phyloP scores from a whole-genome alignment of 2,797 vertebrate genomes.

The Scarus forsteni region DNA sequence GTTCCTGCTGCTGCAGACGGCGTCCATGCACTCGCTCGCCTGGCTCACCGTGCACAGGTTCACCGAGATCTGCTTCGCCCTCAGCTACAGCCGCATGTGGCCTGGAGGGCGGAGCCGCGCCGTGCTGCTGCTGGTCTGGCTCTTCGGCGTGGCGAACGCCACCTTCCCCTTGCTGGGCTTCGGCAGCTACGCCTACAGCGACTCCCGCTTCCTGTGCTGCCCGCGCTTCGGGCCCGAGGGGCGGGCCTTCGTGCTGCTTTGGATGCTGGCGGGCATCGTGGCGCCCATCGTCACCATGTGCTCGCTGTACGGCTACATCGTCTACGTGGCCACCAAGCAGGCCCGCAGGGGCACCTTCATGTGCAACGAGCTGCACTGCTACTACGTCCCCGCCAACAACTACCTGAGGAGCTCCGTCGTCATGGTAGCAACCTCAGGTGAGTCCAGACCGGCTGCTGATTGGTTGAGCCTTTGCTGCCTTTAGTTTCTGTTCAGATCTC shows the following conservation, averaged over 20 bases:
- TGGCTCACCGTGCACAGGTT: slow-evolving; percentile 82
- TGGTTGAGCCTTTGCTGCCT: too few relatives aligned
- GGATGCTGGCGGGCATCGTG: slow-evolving; percentile 66
- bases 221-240: slow-evolving; percentile 64
- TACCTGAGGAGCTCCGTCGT: slow-evolving; percentile 84
- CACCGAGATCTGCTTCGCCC: slow-evolving; percentile 81
- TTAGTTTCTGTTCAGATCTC: too few relatives aligned
- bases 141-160: slow-evolving; percentile 71
- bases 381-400: slow-evolving; percentile 82
- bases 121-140: slow-evolving; percentile 75
- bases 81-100: slow-evolving; percentile 78
- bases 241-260: slow-evolving; percentile 66
- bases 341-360: slow-evolving; percentile 82
- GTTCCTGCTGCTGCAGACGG: slow-evolving; percentile 80
- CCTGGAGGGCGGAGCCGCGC: slow-evolving; percentile 61
- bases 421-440: slow-evolving; percentile 82
- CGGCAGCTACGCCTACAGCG: slow-evolving; percentile 80
- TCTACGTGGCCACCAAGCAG: slow-evolving; percentile 81
- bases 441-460: slow-evolving; percentile 31
- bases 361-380: slow-evolving; percentile 86
- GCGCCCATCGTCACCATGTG: slow-evolving; percentile 75
- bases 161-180: slow-evolving; percentile 80
- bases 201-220: slow-evolving; percentile 74
- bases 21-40: slow-evolving; percentile 80
- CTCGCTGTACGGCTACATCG: slow-evolving; percentile 78